Base-by-base conservation (phyloP, 2,888 invertebrate genomes). In the Leptogaster cylindrica region DNA sequence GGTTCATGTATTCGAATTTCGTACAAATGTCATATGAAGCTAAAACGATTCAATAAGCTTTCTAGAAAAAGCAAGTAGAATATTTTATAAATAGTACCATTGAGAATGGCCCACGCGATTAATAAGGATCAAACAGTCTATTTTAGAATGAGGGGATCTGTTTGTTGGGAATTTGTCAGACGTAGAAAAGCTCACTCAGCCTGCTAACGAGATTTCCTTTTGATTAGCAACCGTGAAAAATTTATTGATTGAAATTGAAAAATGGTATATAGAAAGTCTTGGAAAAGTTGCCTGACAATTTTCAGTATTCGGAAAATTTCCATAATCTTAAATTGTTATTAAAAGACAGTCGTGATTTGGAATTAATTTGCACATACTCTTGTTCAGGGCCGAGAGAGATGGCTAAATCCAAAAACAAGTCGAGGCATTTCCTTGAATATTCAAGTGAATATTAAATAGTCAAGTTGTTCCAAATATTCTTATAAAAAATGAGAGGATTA, bases 181-280 rank as follows among this genome's bases (percentile, higher is more conserved):
- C n/a, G n/a, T n/a, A n/a, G 52, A 31, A 31, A 52, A 52, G 51
- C 23, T 68, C 68, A 68, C 44, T 52, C 68, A 63, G 44, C 64
- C 68, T 46, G 64, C 27, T 68, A 68, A 68, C 64, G 27, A 51
- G 68, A 55, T 31, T 50, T 46, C 52, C 64, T 64, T 68, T 68
- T 68, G 68, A 68, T 64, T 68, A 68, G 50, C 64, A 68, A 31
- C 64, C 68, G 63, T 58, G 68, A 68, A 68, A 33, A 68, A 63
- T 68, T 68, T 68, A 68, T 68, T 63, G 68, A 68, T 64, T 68
- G 12, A 50, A 68, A 68, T 52, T 68, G 50, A 64, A 64, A 66
- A 64, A 16, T 16, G 18, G 52, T 20, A 31, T 18, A 33, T 46
- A 46, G 20, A 23, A 46, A 46, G 46, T 46, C 46, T 14, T 36